phyloP scores from a whole-genome alignment of 92 coral and sea anemone species.

The Parazoanthus swiftii region DNA sequence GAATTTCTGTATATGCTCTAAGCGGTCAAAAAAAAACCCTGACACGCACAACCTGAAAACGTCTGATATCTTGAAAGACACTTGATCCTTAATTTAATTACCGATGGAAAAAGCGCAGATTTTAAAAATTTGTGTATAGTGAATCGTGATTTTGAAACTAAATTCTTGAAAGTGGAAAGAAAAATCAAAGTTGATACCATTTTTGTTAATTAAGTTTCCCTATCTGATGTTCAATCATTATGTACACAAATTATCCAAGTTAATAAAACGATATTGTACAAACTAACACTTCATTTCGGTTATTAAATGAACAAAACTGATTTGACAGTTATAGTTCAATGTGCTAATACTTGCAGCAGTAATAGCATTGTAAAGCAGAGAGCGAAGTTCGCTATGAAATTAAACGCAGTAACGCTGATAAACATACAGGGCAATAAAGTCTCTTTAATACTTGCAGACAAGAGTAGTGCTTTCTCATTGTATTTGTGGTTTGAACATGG shows the following conservation, averaged over 20 bases:
- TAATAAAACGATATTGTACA: background rate
- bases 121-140: background rate
- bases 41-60: background rate
- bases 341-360: background rate
- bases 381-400: background rate
- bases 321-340: background rate
- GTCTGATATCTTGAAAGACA: background rate
- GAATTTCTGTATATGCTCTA: background rate
- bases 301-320: background rate
- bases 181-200: background rate
- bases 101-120: background rate
- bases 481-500: constrained; percentile 26
- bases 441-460: constrained; percentile 17
- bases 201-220: background rate
- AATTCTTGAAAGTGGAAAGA: background rate
- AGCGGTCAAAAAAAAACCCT: too few relatives aligned
- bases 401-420: background rate
- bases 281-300: background rate
- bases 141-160: background rate
- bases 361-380: background rate
- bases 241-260: background rate
- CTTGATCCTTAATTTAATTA: background rate
- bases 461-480: constrained; percentile 11
- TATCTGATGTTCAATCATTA: too few relatives aligned
- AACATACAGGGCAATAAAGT: background rate